These are phyloP conservation scores for Penaeus indicus DNA, from an alignment of 1,140 invertebrate species.

Conservation along the genomic window DNA sequence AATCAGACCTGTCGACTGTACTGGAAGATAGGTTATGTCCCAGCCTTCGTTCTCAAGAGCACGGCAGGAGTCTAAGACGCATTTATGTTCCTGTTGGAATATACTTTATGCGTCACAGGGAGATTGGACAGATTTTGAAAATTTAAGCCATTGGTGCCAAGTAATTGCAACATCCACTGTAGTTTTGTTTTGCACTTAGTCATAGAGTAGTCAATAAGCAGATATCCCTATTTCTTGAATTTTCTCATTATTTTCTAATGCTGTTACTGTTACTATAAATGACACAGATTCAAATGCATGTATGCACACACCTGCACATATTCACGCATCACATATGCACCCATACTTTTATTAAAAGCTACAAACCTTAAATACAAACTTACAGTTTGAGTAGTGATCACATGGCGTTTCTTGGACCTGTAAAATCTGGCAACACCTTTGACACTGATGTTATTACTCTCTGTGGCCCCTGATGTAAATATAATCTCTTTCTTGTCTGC, in stretches of 20 bases:
- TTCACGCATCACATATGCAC: neutral
- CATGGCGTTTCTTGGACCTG: constrained; percentile 92
- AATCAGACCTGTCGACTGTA: constrained; percentile 86
- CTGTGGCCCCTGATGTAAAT: constrained; percentile 99
- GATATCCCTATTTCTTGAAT: too few relatives aligned
- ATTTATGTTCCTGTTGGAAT: constrained; percentile 93
- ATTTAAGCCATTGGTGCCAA: too few relatives aligned
- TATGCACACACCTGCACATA: neutral
- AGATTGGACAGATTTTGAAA: too few relatives aligned
- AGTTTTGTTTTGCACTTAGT: too few relatives aligned
- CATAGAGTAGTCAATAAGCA: too few relatives aligned
- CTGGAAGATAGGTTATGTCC: constrained; percentile 95
- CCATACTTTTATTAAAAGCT: neutral
- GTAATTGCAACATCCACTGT: too few relatives aligned
- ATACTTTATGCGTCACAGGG: constrained; percentile 16
- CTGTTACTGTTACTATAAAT: too few relatives aligned
- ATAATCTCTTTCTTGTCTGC: constrained; percentile 99
- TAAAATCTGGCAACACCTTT: constrained; percentile 98
- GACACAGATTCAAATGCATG: too few relatives aligned
- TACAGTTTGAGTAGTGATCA: constrained; percentile 98
- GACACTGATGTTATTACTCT: constrained; percentile 97
- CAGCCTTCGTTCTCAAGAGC: constrained; percentile 95
- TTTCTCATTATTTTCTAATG: too few relatives aligned
- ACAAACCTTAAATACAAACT: constrained; percentile 68
- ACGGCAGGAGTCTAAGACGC: constrained; percentile 98